Evolutionary conservation across 2,888 invertebrate species (phyloP), one percentile per base, ranked within the genome.

Genomic region (Sisyra terminalis): DNA sequence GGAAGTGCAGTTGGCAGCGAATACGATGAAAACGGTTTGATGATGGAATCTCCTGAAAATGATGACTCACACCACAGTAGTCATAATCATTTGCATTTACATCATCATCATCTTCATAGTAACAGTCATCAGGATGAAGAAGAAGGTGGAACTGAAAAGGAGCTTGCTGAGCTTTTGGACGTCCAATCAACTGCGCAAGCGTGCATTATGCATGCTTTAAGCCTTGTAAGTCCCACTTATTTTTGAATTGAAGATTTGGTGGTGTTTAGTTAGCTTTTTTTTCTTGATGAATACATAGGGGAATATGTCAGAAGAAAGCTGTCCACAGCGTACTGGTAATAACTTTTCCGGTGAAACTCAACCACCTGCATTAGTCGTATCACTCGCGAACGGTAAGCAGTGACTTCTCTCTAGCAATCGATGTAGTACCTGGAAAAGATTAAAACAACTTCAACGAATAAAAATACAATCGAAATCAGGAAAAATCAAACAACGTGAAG

Each of bases 201-300:
- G 35, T 69, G 69, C 54, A 70, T 69, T 51, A 64, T 69, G 59
- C 69, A 67, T 52, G 66, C 70, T 16, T 57, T 70, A 48, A 67
- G 66, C 53, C 67, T 70, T 53, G 69, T 69, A 48, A 69, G 68
- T 57, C 49, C 59, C 18, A 59, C 61, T 11, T 50, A 11, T 35
- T 40, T 40, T 40, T 2, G 5, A 38, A 38, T 18, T 6, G 18
- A 13, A 35, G 18, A 11, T 38, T 38, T 10, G 15, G 11, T 38
- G 9, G 13, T n/a, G n/a, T 24, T 24, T 18, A n/a, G 8, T 38
- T 18, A 10, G 16, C 17, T 11, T 15, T 38, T 15, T 16, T 38
- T 17, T n/a, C 7, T 24, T 5, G 7, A 24, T 24, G 24, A 24
- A 24, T 5, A 24, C 7, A 7, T 24, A 24, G 24, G 24, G 24